Evolutionary conservation across 2,888 invertebrate species (phyloP).

Genomic region (Macaria liturata): DNA sequence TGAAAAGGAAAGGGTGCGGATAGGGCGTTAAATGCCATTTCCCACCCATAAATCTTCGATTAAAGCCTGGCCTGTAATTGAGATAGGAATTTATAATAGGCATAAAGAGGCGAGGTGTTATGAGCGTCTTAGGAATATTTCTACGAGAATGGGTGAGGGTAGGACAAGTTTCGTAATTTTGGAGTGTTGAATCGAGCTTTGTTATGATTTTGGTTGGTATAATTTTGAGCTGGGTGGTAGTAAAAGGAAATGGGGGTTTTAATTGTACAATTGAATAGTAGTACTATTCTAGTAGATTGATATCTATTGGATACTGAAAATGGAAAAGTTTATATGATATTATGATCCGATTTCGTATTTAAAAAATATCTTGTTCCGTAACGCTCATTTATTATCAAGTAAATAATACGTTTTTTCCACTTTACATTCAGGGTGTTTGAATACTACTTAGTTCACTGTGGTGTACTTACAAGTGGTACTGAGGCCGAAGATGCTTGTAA

Average conservation of each 20-base stretch:
- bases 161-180: slow-evolving; percentile 2
- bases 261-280: no score
- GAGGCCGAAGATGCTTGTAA: no score
- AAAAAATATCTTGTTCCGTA: no score
- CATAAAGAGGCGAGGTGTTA: slow-evolving; percentile 27
- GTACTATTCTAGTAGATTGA: no score
- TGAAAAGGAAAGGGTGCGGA: slow-evolving; percentile 48
- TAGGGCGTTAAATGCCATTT: slow-evolving; percentile 56
- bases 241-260: neutral
- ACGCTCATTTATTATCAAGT: no score
- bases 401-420: no score
- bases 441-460: no score
- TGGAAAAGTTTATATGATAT: no score
- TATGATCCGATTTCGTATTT: no score
- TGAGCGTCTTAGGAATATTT: slow-evolving; percentile 27
- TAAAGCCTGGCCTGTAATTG: slow-evolving; percentile 48
- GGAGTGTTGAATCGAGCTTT: slow-evolving; percentile 2
- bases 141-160: slow-evolving; percentile 12
- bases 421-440: no score
- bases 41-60: slow-evolving; percentile 56
- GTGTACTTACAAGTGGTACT: no score
- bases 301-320: no score
- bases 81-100: slow-evolving; percentile 43
- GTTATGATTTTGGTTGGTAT: slow-evolving; percentile 8
- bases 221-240: neutral